Evolutionary conservation across 2,113 vertebrate genomes (phyloP), one percentile per base, ranked within the genome.

Genomic region (Sebastes fasciatus): DNA sequence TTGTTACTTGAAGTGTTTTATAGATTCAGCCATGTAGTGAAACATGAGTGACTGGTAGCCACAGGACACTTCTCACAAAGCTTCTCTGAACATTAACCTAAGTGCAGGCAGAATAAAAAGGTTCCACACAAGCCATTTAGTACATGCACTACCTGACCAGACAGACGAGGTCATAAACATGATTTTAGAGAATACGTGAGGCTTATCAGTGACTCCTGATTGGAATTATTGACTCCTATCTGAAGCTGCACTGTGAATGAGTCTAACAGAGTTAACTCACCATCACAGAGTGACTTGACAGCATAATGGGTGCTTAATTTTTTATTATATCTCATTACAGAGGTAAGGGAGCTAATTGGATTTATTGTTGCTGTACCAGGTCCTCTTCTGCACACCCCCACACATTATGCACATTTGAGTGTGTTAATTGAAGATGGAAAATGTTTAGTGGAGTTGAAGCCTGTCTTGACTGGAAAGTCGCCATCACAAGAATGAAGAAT

Each of bases 261-360:
- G 2, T 23, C 12, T 45, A 34, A 16, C 8, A 61, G 19, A n/a
- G 0, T 79, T 74, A 84, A 80, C 21, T 55, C 61, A 40, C 61
- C 46, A 40, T 62, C 52, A 51, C 23, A 70, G 57, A 26, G 80
- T 77, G 80, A 86, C 68, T 73, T 40, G 13, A 76, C 64, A 85
- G 40, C 5, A 45, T 77, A 70, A 86, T 82, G 63, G 11, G 10
- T 34, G 14, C 52, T 89, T 87, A 67, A 79, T 58, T 58, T 58
- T 58, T 70, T 8, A 85, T 79, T 79, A 63, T 1, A 2, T 64
- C 68, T 77, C 19, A 90, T 88, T 80, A 65, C 10, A 52, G 67
- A 77, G 12, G 17, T 55, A 78, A 83, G 3, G 11, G 23, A 71
- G 21, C 49, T 72, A 74, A 65, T 70, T 72, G 17, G 23, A 64